A percentile compares a stretch with the other conserved stretches of the same genome.
phyloP scores from a whole-genome alignment of 1,140 invertebrate genomes.

The Bemisia tabaci region DNA sequence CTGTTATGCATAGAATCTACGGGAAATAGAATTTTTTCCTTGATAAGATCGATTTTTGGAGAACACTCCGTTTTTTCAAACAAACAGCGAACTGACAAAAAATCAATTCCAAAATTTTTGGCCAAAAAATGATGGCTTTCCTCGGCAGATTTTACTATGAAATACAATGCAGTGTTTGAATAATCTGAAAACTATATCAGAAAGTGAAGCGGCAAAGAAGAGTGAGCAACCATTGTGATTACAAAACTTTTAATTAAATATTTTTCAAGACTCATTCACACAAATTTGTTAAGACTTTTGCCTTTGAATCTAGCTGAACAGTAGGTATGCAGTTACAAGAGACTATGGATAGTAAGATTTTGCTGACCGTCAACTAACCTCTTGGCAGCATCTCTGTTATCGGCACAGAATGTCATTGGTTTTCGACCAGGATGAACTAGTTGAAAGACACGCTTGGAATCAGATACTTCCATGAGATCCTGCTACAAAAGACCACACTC shows the following conservation, averaged over 20 bases:
- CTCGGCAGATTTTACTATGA: too few relatives aligned
- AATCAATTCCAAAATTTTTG: too few relatives aligned
- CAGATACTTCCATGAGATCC: constrained; percentile 17
- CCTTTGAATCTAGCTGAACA: not conserved
- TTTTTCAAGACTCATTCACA: not conserved
- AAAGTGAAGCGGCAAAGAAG: too few relatives aligned
- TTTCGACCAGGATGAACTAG: constrained; percentile 36
- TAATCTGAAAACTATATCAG: too few relatives aligned
- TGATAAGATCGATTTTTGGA: too few relatives aligned
- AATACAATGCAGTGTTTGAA: too few relatives aligned
- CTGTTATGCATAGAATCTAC: too few relatives aligned
- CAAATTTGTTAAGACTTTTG: not conserved
- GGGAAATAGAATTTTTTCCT: too few relatives aligned
- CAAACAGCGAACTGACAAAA: too few relatives aligned
- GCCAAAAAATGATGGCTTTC: too few relatives aligned
- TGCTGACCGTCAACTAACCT: constrained; percentile 25
- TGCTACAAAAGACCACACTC: constrained; percentile 1
- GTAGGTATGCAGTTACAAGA: not conserved
- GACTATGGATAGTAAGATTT: constrained; percentile 9
- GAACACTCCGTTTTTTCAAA: too few relatives aligned
- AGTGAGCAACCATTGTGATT: not conserved
- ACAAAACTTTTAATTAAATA: not conserved
- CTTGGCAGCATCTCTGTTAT: constrained; percentile 29
- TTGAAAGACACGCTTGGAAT: constrained; percentile 36
- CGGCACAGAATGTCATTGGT: constrained; percentile 37